Conservation (phyloP, 2,888 invertebrate species). For the Kuschelorhynchus macadamiae region DNA sequence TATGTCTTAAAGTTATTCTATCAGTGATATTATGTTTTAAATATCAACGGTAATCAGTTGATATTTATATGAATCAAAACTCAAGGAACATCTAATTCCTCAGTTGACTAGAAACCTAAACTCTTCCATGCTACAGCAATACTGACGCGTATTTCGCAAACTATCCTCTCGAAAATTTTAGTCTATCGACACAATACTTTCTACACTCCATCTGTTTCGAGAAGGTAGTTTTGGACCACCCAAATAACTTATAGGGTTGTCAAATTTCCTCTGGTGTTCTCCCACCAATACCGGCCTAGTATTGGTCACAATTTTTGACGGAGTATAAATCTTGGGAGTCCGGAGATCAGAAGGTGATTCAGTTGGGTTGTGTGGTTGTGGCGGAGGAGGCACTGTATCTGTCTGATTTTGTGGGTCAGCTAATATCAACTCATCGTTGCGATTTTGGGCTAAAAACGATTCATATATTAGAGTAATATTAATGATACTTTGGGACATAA, state of each 20-base stretch:
- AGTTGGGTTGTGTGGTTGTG: not conserved
- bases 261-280: slow-evolving; percentile 72
- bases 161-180: slow-evolving; percentile 60
- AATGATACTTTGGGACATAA: too few relatives aligned
- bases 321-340: slow-evolving; percentile 28
- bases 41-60: too few relatives aligned
- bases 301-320: slow-evolving; percentile 38
- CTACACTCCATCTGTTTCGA: slow-evolving; percentile 73
- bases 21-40: too few relatives aligned
- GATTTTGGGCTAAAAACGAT: not conserved
- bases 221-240: slow-evolving; percentile 74
- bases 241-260: slow-evolving; percentile 79
- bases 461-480: too few relatives aligned
- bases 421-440: not conserved
- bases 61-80: too few relatives aligned
- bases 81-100: too few relatives aligned
- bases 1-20: too few relatives aligned
- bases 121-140: too few relatives aligned
- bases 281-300: slow-evolving; percentile 71
- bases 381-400: not conserved
- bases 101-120: too few relatives aligned
- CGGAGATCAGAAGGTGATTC: not conserved
- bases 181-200: slow-evolving; percentile 79
- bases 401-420: not conserved
- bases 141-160: not conserved